These are phyloP conservation scores for Hafferia zeledoni DNA, from an alignment of 2,797 vertebrate genomes.

Conservation along the genomic window DNA sequence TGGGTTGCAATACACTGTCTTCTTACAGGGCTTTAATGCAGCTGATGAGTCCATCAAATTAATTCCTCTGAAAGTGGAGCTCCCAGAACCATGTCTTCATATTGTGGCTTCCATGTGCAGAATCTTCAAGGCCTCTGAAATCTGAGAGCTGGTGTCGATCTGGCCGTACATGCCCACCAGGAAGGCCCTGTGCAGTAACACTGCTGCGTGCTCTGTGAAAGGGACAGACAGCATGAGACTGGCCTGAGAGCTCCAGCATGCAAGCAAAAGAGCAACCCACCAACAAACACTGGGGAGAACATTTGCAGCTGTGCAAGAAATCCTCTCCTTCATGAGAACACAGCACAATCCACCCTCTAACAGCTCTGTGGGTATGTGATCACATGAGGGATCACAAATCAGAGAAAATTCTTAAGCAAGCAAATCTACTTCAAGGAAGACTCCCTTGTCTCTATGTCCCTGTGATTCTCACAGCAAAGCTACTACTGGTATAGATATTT, in stretches of 20 bases:
- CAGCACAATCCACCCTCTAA: neutral
- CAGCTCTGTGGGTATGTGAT: neutral
- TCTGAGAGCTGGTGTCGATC: constrained; percentile 96
- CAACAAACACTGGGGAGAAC: neutral
- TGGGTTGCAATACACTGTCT: neutral
- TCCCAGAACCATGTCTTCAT: constrained; percentile 61
- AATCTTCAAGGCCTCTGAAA: constrained; percentile 94
- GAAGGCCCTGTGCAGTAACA: constrained; percentile 94
- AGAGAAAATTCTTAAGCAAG: neutral
- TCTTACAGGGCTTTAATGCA: neutral
- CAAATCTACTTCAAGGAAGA: neutral
- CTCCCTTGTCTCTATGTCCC: too few species aligned
- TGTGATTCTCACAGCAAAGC: neutral
- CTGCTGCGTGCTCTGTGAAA: constrained; percentile 89
- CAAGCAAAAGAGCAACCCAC: neutral
- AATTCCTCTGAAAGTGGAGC: neutral
- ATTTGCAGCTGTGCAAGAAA: neutral
- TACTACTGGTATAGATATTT: rapidly evolving
- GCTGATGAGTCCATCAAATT: neutral
- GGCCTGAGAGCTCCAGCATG: neutral
- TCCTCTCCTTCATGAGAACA: neutral
- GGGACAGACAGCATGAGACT: neutral
- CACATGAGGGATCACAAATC: neutral
- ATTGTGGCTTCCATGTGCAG: constrained; percentile 95
- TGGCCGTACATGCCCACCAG: constrained; percentile 96